Evolutionary conservation across 1,140 invertebrate species (phyloP).

Genomic region (Brachionus plicatilis): DNA sequence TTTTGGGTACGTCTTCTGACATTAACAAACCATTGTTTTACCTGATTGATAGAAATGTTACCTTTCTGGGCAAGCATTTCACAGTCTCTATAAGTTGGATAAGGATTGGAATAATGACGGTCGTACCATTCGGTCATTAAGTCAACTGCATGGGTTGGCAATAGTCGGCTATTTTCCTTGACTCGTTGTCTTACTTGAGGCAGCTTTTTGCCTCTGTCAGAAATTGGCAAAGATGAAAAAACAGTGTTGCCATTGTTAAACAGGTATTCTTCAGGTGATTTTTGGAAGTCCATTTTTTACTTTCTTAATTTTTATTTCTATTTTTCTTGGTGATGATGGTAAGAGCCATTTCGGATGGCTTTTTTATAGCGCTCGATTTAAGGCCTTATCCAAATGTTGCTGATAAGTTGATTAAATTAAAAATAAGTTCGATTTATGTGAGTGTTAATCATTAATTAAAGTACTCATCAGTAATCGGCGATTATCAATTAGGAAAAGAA

Average conservation of each 20-base stretch:
- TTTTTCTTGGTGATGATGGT: not conserved
- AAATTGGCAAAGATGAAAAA: not conserved
- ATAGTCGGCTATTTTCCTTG: conserved; percentile 27
- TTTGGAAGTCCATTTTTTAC: not conserved
- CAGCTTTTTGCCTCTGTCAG: not conserved
- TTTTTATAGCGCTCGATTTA: not conserved
- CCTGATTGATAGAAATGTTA: conserved; percentile 7
- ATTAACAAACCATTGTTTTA: conserved; percentile 39
- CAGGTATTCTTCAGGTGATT: not conserved
- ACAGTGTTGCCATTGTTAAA: not conserved
- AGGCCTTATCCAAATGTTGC: not conserved
- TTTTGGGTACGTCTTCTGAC: conserved; percentile 19
- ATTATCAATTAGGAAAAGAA: not conserved
- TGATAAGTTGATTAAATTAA: not conserved
- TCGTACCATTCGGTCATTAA: conserved; percentile 39
- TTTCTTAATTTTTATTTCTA: not conserved
- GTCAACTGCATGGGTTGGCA: conserved; percentile 9
- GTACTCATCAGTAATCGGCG: not conserved
- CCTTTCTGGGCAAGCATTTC: not conserved
- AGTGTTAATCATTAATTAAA: conserved; percentile 37
- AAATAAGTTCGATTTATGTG: not conserved
- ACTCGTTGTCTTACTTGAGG: not conserved
- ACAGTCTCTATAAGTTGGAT: conserved; percentile 20
- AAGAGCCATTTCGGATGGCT: not conserved
- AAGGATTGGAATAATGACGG: conserved; percentile 3